Evolutionary conservation across 2,113 vertebrate species (phyloP).

Genomic region (Malurus elegans): DNA sequence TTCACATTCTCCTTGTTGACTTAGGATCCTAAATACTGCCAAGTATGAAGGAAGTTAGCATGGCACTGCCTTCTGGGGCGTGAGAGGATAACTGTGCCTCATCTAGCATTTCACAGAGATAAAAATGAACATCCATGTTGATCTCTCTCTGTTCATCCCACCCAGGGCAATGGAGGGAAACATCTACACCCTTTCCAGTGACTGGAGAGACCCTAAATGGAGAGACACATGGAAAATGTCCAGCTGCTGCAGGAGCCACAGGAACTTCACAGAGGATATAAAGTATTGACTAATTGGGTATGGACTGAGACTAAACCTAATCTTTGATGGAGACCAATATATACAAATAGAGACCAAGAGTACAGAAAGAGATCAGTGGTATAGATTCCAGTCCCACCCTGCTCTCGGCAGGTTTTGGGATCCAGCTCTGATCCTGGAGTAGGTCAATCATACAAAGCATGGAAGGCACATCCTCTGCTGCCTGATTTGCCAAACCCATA

Average conservation of each 20-base stretch:
- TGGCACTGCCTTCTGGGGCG: not conserved
- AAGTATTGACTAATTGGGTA: not conserved
- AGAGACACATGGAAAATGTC: not conserved
- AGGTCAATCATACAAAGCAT: not conserved
- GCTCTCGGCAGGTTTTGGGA: not conserved
- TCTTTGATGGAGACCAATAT: not conserved
- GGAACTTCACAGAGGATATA: not conserved
- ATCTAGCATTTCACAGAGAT: not conserved
- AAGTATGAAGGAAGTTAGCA: not conserved
- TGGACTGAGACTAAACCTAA: not conserved
- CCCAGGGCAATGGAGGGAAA: not conserved
- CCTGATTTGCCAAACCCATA: not conserved
- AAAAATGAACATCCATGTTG: not conserved
- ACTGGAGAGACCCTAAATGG: not conserved
- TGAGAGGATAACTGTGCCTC: not conserved
- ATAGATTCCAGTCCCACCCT: not conserved
- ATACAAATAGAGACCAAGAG: not conserved
- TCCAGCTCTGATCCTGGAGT: not conserved
- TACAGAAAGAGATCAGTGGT: rapidly evolving
- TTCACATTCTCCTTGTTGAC: not conserved
- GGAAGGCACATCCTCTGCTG: not conserved
- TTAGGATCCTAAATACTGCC: not conserved
- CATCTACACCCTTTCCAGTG: not conserved
- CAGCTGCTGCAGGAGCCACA: not conserved
- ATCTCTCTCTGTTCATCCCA: not conserved